A percentile compares a stretch with the other conserved stretches of the same genome.
Conservation (phyloP, 2,797 vertebrate genomes). For the Synaphobranchus kaupii region DNA sequence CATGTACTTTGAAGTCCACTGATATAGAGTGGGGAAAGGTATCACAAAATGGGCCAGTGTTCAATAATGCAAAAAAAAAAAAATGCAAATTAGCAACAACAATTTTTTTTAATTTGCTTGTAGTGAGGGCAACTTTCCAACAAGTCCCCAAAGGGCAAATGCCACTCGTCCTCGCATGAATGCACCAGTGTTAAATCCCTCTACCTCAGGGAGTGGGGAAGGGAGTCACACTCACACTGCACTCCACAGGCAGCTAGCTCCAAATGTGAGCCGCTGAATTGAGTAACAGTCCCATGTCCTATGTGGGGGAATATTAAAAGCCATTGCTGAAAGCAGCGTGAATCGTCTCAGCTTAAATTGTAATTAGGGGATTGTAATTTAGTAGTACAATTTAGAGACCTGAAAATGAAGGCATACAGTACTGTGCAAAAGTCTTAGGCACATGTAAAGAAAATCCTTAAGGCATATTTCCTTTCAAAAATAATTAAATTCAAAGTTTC, state of each 20-base stretch:
- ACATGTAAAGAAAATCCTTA: too few species aligned
- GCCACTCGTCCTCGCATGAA: neutral
- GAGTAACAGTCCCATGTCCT: neutral
- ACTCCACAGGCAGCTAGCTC: neutral
- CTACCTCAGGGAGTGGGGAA: neutral
- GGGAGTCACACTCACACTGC: neutral
- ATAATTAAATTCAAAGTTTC: too few species aligned
- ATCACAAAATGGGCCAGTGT: neutral
- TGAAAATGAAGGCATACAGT: neutral
- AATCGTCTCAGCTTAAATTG: too few species aligned
- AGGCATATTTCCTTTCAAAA: too few species aligned
- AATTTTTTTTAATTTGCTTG: neutral
- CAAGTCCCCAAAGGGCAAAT: neutral
- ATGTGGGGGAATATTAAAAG: neutral
- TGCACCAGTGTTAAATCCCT: neutral
- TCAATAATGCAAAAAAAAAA: neutral
- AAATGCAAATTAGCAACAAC: neutral
- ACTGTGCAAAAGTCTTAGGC: too few species aligned
- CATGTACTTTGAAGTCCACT: neutral
- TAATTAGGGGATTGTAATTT: too few species aligned
- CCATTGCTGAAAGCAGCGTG: neutral
- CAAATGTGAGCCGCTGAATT: neutral
- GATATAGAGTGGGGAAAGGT: neutral
- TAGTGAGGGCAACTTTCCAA: neutral
- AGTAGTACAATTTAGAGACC: neutral